Percentiles rank a stretch among this genome's conserved stretches.
These are phyloP conservation scores for Rhabdophis nuchalis DNA, from an alignment of 2,797 vertebrate genomes.

Conservation along the genomic window DNA sequence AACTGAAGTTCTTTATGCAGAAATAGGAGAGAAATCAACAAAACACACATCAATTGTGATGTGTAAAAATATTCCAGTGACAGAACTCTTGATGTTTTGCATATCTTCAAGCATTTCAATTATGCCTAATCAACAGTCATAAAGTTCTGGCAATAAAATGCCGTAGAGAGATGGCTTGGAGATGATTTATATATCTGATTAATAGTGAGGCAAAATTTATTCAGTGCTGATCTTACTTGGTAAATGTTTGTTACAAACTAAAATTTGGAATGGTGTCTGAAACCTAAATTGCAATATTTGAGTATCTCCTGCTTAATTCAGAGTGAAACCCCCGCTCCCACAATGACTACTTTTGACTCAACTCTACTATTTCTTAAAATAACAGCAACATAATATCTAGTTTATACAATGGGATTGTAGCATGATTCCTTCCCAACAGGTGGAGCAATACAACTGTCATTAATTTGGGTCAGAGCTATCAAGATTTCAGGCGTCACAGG, in stretches of 20 bases:
- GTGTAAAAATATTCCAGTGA: constrained; percentile 10
- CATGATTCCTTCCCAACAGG: neutral
- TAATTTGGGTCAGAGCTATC: neutral
- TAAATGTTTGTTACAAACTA: neutral
- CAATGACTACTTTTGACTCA: neutral
- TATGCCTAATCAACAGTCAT: constrained; percentile 29
- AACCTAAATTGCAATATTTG: neutral
- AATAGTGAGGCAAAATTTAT: constrained; percentile 3
- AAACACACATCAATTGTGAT: constrained; percentile 20
- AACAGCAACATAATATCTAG: neutral
- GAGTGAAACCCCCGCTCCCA: neutral
- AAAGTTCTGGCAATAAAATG: neutral
- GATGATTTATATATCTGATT: neutral
- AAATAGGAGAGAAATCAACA: constrained; percentile 25
- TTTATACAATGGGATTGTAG: neutral
- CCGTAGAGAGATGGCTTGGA: neutral
- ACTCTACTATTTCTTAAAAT: neutral
- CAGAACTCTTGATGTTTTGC: constrained; percentile 10
- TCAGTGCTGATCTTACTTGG: neutral
- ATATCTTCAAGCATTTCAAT: constrained; percentile 18
- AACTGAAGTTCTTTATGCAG: constrained; percentile 9
- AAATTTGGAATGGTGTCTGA: neutral
- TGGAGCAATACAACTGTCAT: neutral
- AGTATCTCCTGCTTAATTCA: neutral
- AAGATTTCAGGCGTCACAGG: neutral